Conservation (phyloP, 2,888 invertebrate genomes). For the Xestia xanthographa region DNA sequence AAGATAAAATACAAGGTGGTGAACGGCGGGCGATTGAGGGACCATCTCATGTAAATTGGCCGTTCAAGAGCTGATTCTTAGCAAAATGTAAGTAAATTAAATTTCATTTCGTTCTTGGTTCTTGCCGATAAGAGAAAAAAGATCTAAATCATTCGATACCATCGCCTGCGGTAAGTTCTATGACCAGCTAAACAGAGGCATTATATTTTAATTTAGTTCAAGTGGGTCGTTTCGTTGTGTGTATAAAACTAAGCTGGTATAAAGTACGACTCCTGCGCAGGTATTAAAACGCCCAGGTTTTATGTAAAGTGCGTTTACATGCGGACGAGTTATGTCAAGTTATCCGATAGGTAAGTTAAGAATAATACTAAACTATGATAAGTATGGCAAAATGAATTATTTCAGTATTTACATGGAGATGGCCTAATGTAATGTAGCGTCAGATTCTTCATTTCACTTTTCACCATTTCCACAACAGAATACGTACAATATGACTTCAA, state of each 20-base stretch:
- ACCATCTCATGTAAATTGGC: not conserved
- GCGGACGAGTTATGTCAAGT: conserved; percentile 17
- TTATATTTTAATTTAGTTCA: conserved; percentile 60
- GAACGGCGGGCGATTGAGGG: not conserved
- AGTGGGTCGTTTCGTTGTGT: conserved; percentile 40
- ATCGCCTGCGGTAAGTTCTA: conserved; percentile 25
- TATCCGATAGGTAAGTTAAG: not conserved
- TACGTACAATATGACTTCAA: too few relatives aligned
- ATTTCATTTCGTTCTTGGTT: not conserved
- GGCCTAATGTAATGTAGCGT: too few relatives aligned
- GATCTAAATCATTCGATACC: not conserved
- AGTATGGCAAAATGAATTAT: too few relatives aligned
- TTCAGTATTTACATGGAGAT: too few relatives aligned
- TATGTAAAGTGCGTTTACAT: conserved; percentile 71
- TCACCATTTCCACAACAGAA: too few relatives aligned
- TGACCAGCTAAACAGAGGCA: conserved; percentile 42
- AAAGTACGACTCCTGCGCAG: conserved; percentile 66
- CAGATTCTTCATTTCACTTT: too few relatives aligned
- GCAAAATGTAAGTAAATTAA: not conserved
- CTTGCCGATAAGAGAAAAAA: not conserved
- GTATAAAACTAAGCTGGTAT: conserved; percentile 66
- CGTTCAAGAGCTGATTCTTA: too few relatives aligned
- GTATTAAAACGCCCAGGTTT: conserved; percentile 65
- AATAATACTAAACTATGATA: too few relatives aligned
- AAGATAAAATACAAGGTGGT: not conserved